Percentiles rank a stretch among this genome's conserved stretches.
These are phyloP conservation scores for Oreochromis niloticus DNA, from an alignment of 2,113 vertebrate species.

Conservation along the genomic window DNA sequence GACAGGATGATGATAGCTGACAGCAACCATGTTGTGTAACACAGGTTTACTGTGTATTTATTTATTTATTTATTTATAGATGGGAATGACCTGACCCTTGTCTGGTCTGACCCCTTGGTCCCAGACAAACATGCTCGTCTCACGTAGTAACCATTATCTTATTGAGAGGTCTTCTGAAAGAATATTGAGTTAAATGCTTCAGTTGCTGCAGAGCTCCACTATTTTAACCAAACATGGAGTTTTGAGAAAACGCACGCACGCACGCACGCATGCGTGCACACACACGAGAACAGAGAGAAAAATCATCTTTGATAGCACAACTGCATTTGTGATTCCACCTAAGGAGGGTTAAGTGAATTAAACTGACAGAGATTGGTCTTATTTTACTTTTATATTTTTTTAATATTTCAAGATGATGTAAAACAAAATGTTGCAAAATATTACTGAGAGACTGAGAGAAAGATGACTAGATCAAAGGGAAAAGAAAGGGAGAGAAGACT, in stretches of 20 bases:
- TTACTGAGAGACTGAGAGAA: background rate
- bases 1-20: background rate
- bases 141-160: constrained; percentile 18
- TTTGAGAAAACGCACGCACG: background rate
- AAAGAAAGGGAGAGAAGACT: constrained; percentile 8
- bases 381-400: background rate
- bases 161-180: constrained; percentile 25
- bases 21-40: background rate
- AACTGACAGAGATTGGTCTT: background rate
- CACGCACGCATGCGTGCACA: background rate
- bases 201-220: background rate
- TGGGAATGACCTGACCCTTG: constrained; percentile 43
- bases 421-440: background rate
- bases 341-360: background rate
- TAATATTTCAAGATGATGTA: background rate
- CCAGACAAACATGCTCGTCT: background rate
- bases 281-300: background rate
- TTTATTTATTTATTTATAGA: background rate
- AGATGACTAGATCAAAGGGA: constrained; percentile 39
- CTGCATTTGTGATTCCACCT: background rate
- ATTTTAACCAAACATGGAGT: constrained; percentile 50
- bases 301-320: background rate
- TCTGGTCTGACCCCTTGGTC: background rate
- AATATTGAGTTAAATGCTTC: constrained; percentile 35
- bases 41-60: background rate